phyloP scores from a whole-genome alignment of 2,888 invertebrate genomes.

The Drosophila mercatorum region DNA sequence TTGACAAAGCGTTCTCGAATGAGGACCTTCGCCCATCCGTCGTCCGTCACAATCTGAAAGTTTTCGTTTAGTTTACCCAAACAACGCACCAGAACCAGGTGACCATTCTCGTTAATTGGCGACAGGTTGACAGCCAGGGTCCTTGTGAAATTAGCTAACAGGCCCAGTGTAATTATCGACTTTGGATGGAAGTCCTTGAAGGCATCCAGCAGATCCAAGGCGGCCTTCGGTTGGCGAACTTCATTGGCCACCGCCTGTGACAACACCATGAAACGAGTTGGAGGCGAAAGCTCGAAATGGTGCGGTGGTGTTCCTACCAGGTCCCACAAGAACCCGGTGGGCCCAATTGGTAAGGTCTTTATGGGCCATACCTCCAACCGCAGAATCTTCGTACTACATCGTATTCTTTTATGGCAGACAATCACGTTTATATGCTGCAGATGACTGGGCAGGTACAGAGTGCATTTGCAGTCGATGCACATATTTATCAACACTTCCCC shows the following conservation, averaged over 20 bases:
- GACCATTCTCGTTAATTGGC: constrained; percentile 3
- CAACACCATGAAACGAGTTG: neutral
- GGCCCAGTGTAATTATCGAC: constrained; percentile 14
- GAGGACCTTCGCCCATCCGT: neutral
- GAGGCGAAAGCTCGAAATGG: neutral
- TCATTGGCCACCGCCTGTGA: constrained; percentile 23
- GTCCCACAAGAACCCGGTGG: neutral
- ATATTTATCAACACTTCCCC: constrained; percentile 34
- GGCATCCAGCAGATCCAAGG: neutral
- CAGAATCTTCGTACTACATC: too few relatives aligned
- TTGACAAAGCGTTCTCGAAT: constrained; percentile 13
- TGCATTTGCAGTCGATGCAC: constrained; percentile 48
- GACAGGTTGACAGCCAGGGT: constrained; percentile 33
- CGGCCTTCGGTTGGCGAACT: fast-evolving
- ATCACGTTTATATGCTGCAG: neutral
- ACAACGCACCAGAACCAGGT: neutral
- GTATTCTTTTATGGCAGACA: too few relatives aligned
- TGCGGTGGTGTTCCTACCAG: constrained; percentile 12
- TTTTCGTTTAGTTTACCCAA: constrained; percentile 34
- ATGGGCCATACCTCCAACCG: too few relatives aligned
- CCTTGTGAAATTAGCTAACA: constrained; percentile 44
- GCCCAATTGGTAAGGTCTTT: too few relatives aligned
- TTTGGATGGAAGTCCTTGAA: neutral
- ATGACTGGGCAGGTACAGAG: constrained; percentile 24
- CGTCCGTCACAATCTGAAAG: constrained; percentile 11